These are phyloP conservation scores for Hippoglossus hippoglossus DNA, from an alignment of 2,797 vertebrate genomes.

Conservation along the genomic window DNA sequence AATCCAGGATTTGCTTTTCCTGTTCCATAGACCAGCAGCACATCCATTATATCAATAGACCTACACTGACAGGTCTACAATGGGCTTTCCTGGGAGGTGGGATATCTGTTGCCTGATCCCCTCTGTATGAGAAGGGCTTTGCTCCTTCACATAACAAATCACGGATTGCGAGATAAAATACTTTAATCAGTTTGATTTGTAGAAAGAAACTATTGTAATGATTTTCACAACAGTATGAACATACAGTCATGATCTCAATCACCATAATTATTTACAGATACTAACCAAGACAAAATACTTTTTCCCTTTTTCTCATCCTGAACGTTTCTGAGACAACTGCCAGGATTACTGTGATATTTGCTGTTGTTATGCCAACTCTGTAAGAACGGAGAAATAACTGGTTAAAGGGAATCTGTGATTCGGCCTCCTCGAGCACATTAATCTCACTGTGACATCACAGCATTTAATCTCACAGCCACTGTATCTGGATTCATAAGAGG, in stretches of 20 bases:
- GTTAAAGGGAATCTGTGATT: constrained; percentile 22
- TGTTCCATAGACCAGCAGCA: background rate
- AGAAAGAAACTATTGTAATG: background rate
- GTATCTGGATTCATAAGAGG: constrained; percentile 43
- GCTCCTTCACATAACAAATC: background rate
- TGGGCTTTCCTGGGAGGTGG: background rate
- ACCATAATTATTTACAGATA: background rate
- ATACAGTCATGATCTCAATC: background rate
- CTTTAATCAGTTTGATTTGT: background rate
- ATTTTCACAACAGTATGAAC: background rate
- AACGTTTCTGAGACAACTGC: background rate
- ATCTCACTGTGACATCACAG: constrained; percentile 40
- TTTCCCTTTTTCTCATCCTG: no score
- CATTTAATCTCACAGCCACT: constrained; percentile 60
- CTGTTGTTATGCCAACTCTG: background rate
- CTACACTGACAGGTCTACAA: background rate
- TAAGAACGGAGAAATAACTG: constrained; percentile 1
- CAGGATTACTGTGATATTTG: background rate
- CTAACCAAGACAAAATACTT: background rate
- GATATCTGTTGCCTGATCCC: background rate
- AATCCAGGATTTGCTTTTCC: background rate
- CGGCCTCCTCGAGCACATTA: constrained; percentile 5
- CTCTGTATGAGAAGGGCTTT: background rate
- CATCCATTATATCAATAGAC: background rate
- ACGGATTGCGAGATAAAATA: background rate